These are phyloP conservation scores for Drosophila longiperda DNA, from an alignment of 2,888 invertebrate genomes.

Conservation along the genomic window DNA sequence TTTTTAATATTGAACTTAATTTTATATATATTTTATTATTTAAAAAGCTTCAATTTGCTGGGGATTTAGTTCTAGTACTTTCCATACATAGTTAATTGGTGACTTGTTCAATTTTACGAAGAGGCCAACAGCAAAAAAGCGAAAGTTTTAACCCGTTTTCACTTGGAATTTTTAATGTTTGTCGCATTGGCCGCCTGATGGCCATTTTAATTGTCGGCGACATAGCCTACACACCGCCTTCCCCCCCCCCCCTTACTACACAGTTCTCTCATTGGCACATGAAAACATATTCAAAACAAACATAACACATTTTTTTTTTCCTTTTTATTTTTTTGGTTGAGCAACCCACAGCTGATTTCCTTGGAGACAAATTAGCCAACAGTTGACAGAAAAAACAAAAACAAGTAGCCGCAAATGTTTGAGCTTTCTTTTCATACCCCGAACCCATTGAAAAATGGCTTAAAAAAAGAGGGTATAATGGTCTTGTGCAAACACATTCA, in stretches of 20 bases:
- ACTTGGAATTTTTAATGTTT: constrained; percentile 49
- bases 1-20: not conserved
- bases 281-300: constrained; percentile 66
- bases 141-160: constrained; percentile 21
- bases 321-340: constrained; percentile 19
- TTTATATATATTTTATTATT: not conserved
- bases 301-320: constrained; percentile 47
- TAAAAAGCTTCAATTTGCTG: not conserved
- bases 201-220: constrained; percentile 49
- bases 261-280: constrained; percentile 13
- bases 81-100: not conserved
- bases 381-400: constrained; percentile 58
- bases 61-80: not conserved
- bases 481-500: not conserved
- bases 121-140: not conserved
- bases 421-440: constrained; percentile 13
- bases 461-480: not conserved
- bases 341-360: constrained; percentile 72
- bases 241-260: not conserved
- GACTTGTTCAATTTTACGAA: not conserved
- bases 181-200: constrained; percentile 41
- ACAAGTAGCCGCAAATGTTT: constrained; percentile 45
- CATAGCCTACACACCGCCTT: not conserved
- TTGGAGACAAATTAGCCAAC: constrained; percentile 74
- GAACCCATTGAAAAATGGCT: not conserved